Evolutionary conservation across 2,113 vertebrate species (phyloP).

Genomic region (Speoplatyrhinus poulsoni): DNA sequence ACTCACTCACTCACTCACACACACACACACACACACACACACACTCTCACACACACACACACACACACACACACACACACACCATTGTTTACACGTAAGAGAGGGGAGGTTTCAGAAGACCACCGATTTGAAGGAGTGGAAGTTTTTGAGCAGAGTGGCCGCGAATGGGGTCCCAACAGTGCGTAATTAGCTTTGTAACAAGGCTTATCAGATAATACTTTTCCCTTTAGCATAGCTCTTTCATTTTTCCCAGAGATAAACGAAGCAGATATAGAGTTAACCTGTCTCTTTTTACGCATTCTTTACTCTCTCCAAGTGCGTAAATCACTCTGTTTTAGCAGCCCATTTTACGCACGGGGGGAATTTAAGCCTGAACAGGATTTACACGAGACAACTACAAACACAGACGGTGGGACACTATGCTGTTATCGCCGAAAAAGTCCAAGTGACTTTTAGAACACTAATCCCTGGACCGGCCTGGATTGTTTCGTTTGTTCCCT

Average conservation of each 20-base stretch:
- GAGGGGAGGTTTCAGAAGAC: slow-evolving; percentile 23
- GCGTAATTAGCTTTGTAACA: slow-evolving; percentile 33
- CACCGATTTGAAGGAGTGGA: slow-evolving; percentile 50
- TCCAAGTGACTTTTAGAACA: too few species aligned
- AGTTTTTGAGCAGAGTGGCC: slow-evolving; percentile 19
- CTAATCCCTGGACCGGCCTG: too few species aligned
- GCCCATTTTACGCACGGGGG: slow-evolving; percentile 47
- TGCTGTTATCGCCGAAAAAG: slow-evolving; percentile 2
- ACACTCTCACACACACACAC: neutral
- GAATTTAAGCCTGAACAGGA: slow-evolving; percentile 2
- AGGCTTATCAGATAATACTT: neutral
- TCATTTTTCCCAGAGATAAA: neutral
- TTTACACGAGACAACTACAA: neutral
- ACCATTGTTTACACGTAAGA: slow-evolving; percentile 38
- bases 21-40: slow-evolving; percentile 19
- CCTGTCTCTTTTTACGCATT: neutral
- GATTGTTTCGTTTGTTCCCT: too few species aligned
- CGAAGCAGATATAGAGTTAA: neutral
- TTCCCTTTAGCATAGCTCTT: neutral
- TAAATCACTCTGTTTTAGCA: slow-evolving; percentile 33
- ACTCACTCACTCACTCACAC: slow-evolving; percentile 17
- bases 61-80: neutral
- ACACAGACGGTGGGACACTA: neutral
- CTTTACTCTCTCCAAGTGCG: slow-evolving; percentile 13
- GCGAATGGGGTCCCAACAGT: slow-evolving; percentile 30